phyloP scores from a whole-genome alignment of 2,888 invertebrate genomes.

The Peribatodes rhomboidaria region DNA sequence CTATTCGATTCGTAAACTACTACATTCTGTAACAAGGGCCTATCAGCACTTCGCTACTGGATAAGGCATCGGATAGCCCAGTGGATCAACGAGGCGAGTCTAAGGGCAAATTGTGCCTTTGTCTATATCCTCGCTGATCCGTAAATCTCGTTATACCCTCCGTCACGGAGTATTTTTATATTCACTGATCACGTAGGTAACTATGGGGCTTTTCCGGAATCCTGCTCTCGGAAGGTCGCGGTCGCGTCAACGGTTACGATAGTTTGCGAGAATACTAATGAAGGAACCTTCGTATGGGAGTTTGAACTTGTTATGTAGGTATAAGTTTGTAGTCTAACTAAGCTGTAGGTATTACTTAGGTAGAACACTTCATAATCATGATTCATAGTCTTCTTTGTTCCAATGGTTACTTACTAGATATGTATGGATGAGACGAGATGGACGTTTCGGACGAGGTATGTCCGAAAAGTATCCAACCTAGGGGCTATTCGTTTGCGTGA shows the following conservation, averaged over 20 bases:
- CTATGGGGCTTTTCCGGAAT: constrained; percentile 26
- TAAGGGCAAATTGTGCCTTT: constrained; percentile 71
- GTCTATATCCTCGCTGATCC: constrained; percentile 66
- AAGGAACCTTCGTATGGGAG: background rate
- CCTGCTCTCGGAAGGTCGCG: constrained; percentile 12
- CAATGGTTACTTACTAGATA: too few species aligned
- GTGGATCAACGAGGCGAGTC: constrained; percentile 72
- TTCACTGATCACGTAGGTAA: constrained; percentile 53
- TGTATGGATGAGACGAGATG: too few species aligned
- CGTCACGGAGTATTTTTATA: constrained; percentile 64
- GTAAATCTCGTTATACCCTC: constrained; percentile 69
- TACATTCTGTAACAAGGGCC: constrained; percentile 16
- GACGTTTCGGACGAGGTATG: too few species aligned
- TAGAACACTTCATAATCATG: too few species aligned
- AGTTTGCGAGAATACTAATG: constrained; percentile 17
- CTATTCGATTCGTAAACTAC: constrained; percentile 17
- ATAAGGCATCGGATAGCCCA: constrained; percentile 51
- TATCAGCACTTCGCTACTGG: constrained; percentile 51
- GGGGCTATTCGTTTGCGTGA: too few species aligned
- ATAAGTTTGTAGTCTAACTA: background rate
- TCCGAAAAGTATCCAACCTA: too few species aligned
- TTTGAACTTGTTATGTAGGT: constrained; percentile 1
- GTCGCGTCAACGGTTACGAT: constrained; percentile 16
- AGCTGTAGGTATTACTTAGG: background rate
- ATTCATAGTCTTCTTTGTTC: too few species aligned